Conservation (phyloP, 2,113 vertebrate genomes). For the Sinocyclocheilus grahami region DNA sequence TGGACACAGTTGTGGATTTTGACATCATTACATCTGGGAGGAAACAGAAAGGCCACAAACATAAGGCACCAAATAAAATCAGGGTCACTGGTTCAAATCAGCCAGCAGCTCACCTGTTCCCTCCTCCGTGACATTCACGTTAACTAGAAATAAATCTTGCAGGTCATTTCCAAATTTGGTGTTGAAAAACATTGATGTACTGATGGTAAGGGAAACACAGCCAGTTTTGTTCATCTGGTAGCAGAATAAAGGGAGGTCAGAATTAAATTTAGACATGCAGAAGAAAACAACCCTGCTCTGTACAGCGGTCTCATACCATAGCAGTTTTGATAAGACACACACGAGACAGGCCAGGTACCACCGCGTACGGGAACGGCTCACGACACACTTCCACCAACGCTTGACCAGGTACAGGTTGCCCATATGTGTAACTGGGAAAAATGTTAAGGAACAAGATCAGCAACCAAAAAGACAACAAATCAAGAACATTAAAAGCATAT, state of each 20-base stretch:
- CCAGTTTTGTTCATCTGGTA: neutral
- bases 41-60: rapidly evolving
- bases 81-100: neutral
- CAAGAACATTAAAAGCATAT: neutral
- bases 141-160: neutral
- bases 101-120: slow-evolving; percentile 64
- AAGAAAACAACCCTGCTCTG: neutral
- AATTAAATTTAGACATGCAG: rapidly evolving
- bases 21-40: neutral
- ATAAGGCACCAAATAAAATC: neutral
- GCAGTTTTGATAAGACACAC: neutral
- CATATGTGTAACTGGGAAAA: slow-evolving; percentile 69
- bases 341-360: neutral
- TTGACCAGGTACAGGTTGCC: slow-evolving; percentile 70
- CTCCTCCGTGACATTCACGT: slow-evolving; percentile 59
- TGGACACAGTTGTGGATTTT: rapidly evolving
- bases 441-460: neutral
- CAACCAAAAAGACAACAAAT: neutral
- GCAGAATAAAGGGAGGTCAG: neutral
- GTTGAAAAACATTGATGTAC: slow-evolving; percentile 53
- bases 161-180: neutral
- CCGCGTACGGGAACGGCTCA: rapidly evolving
- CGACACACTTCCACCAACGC: slow-evolving; percentile 52
- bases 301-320: neutral
- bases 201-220: neutral